Evolutionary conservation across 2,888 invertebrate species (phyloP).

Genomic region (Platynereis dumerilii): DNA sequence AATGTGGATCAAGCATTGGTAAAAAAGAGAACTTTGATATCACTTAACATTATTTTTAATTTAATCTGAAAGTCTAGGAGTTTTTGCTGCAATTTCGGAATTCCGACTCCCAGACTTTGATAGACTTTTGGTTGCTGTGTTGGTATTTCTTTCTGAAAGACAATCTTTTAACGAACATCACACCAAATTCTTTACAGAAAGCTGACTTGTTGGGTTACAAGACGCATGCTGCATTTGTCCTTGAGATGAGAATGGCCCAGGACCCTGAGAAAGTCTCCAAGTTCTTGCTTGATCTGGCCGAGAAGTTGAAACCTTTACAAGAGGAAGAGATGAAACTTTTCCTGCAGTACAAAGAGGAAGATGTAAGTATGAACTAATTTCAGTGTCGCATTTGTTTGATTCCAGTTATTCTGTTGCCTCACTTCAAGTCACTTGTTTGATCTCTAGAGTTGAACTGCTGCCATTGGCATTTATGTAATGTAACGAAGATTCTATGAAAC

Average conservation of each 20-base stretch:
- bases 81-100: too few relatives aligned
- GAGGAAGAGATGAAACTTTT: constrained; percentile 61
- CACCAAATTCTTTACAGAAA: too few relatives aligned
- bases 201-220: constrained; percentile 64
- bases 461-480: background rate
- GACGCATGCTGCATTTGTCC: constrained; percentile 65
- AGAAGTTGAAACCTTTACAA: constrained; percentile 63
- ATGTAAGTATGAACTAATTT: constrained; percentile 58
- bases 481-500: too few relatives aligned
- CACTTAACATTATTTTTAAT: too few relatives aligned
- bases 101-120: too few relatives aligned
- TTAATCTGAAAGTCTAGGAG: too few relatives aligned
- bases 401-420: background rate
- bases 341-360: constrained; percentile 64
- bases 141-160: too few relatives aligned
- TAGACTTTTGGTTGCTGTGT: too few relatives aligned
- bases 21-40: too few relatives aligned
- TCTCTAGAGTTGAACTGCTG: background rate
- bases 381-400: background rate
- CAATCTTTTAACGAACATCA: too few relatives aligned
- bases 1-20: too few relatives aligned
- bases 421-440: too few relatives aligned
- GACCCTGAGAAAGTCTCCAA: constrained; percentile 60
- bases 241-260: constrained; percentile 66
- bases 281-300: constrained; percentile 63